Percentiles rank a stretch among this genome's conserved stretches.
These are phyloP conservation scores for Caenorhabditis elegans DNA, from an alignment of 1,140 invertebrate species.

Conservation along the genomic window WBcel235 BX284602.5:10944501-10945000, in stretches of 20 bases:
- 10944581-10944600: too few species aligned
- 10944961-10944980: neutral
- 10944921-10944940: neutral
- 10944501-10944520: too few species aligned
- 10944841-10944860: neutral
- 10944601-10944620: too few species aligned
- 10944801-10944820: neutral
- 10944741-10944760: slow-evolving; percentile 25
- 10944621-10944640: neutral
- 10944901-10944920: neutral
- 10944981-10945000: neutral
- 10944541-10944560: too few species aligned
- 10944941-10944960: neutral
- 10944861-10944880: neutral
- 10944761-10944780: neutral
- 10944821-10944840: neutral
- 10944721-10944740: neutral
- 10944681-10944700: neutral
- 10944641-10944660: neutral
- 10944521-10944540: too few species aligned
- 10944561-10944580: too few species aligned
- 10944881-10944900: neutral
- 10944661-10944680: neutral
- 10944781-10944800: neutral
- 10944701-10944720: neutral